Percentiles rank a stretch among this genome's conserved stretches.
Conservation (phyloP, 2,113 vertebrate species). For the Nibea coibor region DNA sequence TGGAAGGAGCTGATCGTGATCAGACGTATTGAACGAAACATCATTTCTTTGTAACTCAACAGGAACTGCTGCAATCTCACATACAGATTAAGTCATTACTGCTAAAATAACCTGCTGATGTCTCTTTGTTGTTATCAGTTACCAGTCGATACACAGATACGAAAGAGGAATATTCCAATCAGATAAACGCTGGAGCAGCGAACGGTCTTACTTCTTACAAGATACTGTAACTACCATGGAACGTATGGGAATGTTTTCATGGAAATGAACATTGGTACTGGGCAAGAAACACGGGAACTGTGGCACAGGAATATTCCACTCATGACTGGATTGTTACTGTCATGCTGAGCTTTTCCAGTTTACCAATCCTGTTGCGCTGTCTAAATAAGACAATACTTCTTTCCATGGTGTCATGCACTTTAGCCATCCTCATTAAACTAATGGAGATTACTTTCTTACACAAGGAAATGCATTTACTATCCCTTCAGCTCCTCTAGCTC, state of each 20-base stretch:
- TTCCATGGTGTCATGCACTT: constrained; percentile 35
- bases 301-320: constrained; percentile 37
- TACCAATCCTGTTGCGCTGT: constrained; percentile 17
- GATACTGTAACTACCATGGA: constrained; percentile 15
- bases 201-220: constrained; percentile 11
- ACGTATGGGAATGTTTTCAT: constrained; percentile 18
- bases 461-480: constrained; percentile 10
- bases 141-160: neutral
- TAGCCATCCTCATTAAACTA: constrained; percentile 42
- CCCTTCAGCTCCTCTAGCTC: constrained; percentile 1
- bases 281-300: constrained; percentile 9
- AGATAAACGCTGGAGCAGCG: constrained; percentile 12
- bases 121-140: constrained; percentile 17
- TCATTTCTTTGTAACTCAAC: constrained; percentile 2
- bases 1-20: constrained; percentile 34
- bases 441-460: constrained; percentile 22
- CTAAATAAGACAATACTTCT: constrained; percentile 27
- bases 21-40: neutral
- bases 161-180: constrained; percentile 21
- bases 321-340: constrained; percentile 8
- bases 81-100: constrained; percentile 21
- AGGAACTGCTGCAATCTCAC: constrained; percentile 5
- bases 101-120: constrained; percentile 38
- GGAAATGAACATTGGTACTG: constrained; percentile 11
- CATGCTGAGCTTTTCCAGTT: constrained; percentile 41